Base-by-base conservation (phyloP, 1,140 invertebrate genomes). In the Drosophila neocordata region DNA sequence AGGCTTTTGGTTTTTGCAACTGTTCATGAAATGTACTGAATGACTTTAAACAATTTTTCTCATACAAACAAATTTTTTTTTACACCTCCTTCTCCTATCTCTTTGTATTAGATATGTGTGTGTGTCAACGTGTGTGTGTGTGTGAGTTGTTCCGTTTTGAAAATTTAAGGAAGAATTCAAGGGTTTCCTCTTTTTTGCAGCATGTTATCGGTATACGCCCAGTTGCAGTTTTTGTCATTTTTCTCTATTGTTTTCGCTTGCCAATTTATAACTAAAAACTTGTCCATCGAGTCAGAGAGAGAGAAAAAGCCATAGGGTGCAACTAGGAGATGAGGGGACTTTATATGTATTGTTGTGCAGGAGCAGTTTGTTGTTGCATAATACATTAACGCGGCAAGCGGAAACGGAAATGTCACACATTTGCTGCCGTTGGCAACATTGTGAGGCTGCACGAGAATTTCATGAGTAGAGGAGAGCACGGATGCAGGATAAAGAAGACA, bases 361-460 rank as follows among this genome's bases (percentile, higher is more conserved):
- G 2, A 48, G 15, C 41, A 48, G 41, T 20, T 48, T 41, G 69
- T 27, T 58, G 72, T 58, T 58, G 64, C 73, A 74, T 69, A 85
- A 87, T 69, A 78, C 82, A 85, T 87, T 72, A 87, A 64, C 70
- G 82, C 78, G 74, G 58, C 78, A 64, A 73, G 60, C 83, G 82
- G 83, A 88, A 88, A 52, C 78, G 82, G 82, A 87, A 88, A 88
- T 87, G 82, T 87, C 82, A 83, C 83, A 87, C 82, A 87, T 87
- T 87, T 83, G 83, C 79, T 73, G 83, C 75, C 74, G 79, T 70
- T 87, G 83, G 75, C 83, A 87, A 88, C 83, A 82, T 79, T 72
- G 67, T 88, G 68, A 57, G 41, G 53, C 65, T 63, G 59, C 51
- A 44, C 34, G 22, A 35, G 31, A 57, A 20, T 8, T 22, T n/a